Evolutionary conservation across 2,113 vertebrate genomes (phyloP).

Genomic region (Melanerpes formicivorus): DNA sequence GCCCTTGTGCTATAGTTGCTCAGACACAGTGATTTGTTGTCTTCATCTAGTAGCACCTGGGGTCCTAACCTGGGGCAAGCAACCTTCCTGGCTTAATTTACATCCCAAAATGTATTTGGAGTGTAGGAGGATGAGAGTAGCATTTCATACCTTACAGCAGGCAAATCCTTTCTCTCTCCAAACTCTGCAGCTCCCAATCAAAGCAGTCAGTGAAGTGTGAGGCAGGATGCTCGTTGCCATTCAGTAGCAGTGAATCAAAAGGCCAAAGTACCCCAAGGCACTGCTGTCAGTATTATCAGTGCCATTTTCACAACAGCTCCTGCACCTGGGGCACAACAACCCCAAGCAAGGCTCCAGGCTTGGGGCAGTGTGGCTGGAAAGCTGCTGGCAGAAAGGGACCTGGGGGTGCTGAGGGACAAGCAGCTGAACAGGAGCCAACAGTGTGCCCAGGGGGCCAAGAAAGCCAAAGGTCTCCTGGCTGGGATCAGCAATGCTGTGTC

Average conservation of each 20-base stretch:
- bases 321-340: too few species aligned
- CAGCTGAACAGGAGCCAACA: too few species aligned
- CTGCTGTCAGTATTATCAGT: neutral
- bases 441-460: too few species aligned
- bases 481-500: too few species aligned
- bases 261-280: neutral
- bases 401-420: too few species aligned
- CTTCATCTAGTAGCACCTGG: neutral
- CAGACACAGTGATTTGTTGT: neutral
- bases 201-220: neutral
- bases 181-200: neutral
- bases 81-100: neutral
- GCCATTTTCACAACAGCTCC: constrained; percentile 2
- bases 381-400: too few species aligned
- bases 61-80: neutral
- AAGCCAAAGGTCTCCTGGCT: too few species aligned
- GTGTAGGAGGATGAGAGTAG: neutral
- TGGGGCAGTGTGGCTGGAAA: too few species aligned
- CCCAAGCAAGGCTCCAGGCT: too few species aligned
- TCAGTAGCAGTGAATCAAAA: neutral
- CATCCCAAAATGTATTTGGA: fast-evolving
- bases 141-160: neutral
- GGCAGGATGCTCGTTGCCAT: neutral
- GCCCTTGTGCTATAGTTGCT: neutral
- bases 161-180: neutral